Conservation (phyloP, 2,888 invertebrate genomes). For the Caenorhabditis sp. region DNA sequence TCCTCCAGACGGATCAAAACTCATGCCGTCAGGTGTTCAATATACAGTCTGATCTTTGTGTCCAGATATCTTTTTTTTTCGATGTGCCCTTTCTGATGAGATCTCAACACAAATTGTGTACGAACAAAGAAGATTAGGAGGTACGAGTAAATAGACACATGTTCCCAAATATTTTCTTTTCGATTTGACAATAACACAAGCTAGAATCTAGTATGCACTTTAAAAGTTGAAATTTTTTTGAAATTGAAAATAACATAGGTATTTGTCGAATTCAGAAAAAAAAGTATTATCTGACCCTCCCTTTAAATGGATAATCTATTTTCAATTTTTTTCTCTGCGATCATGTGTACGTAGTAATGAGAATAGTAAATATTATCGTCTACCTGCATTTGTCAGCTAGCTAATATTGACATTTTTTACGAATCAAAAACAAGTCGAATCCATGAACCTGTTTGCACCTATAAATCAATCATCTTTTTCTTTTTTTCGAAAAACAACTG, state of each 20-base stretch:
- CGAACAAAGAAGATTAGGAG: background rate
- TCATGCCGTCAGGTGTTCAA: too few species aligned
- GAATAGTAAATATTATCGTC: background rate
- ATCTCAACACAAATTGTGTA: too few species aligned
- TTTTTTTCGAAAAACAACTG: conserved; percentile 17
- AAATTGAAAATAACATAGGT: too few species aligned
- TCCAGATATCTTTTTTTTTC: too few species aligned
- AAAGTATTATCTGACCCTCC: too few species aligned
- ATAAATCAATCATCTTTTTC: conserved; percentile 16
- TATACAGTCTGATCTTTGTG: too few species aligned
- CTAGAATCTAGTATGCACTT: background rate
- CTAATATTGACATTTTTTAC: conserved; percentile 6
- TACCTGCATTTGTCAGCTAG: background rate
- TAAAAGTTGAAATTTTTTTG: background rate
- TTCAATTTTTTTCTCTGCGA: background rate
- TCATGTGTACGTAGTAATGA: background rate
- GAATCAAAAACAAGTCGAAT: conserved; percentile 23
- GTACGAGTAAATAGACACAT: background rate
- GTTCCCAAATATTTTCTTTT: background rate
- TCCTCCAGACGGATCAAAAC: too few species aligned
- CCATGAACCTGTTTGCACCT: conserved; percentile 7
- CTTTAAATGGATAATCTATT: too few species aligned
- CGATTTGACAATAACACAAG: background rate
- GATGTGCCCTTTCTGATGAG: too few species aligned
- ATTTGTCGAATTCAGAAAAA: too few species aligned